Base-by-base conservation (phyloP, 2,797 vertebrate genomes). In the Poeciliopsis infans region DNA sequence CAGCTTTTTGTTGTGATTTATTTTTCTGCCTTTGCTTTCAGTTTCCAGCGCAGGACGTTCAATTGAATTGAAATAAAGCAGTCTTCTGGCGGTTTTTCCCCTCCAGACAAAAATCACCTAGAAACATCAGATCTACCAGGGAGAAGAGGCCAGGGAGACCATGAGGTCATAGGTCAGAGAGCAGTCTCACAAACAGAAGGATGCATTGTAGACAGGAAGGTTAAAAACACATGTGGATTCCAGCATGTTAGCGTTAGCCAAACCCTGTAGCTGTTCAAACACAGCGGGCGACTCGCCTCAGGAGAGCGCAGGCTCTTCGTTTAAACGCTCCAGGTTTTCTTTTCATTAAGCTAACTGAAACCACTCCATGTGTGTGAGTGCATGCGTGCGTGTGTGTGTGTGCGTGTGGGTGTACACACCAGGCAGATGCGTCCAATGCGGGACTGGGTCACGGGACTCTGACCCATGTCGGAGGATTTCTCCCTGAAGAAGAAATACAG, bases 401-500 rank as follows among this genome's bases (percentile, higher is more conserved):
- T 46, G 45, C 4, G 45, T 5, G 46, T 47, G 15, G 6, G 47
- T 85, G 80, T 88, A 95, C 96, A 51, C 90, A 99, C 98, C 96
- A 99, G 92, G 92, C 98, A 99, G 93, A 99, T 99, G 78, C 98
- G 97, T 49, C 98, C 98, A 0, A 99, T 98, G 43, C 98, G 97
- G 71, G 98, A 97, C 57, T 98, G 97, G 36, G 98, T 95, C 8
- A 98, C 96, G 0, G 98, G 97, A 89, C 94, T 98, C 91, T 98
- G 97, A 0, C 97, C 97, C 41, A 97, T 96, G 91, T 98, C 98
- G 0, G 97, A 95, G 0, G 98, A 98, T 90, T 98, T 98, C 94
- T 99, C 98, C 1, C 98, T 97, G 91, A 99, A 99, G 96, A 99
- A 99, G 91, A 99, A 99, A 90, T 99, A 99, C 57, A 99, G 96